A percentile compares a stretch with the other conserved stretches of the same genome.
phyloP scores from a whole-genome alignment of 2,797 vertebrate species.

The Bradypodion ventrale region DNA sequence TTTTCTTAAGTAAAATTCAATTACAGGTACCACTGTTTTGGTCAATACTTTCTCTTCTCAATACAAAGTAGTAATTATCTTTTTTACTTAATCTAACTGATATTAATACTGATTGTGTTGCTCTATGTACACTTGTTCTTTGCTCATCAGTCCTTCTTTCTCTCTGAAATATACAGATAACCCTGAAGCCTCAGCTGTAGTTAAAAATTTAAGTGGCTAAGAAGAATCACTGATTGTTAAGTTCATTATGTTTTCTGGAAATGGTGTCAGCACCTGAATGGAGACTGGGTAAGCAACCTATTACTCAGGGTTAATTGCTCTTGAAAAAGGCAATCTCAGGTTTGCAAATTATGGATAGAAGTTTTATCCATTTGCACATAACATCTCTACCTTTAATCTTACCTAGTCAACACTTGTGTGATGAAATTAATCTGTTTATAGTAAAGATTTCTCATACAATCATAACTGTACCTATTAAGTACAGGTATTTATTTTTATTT shows the following conservation, averaged over 20 bases:
- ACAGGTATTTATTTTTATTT: no score
- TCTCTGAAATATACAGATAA: conserved; percentile 38
- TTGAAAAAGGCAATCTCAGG: neutral
- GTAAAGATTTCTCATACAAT: conserved; percentile 24
- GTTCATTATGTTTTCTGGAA: conserved; percentile 51
- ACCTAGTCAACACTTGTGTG: neutral
- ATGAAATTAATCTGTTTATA: conserved; percentile 30
- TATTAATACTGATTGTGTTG: conserved; percentile 51
- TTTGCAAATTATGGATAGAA: conserved; percentile 37
- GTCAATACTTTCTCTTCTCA: conserved; percentile 47
- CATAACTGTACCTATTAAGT: neutral
- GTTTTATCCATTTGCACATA: conserved; percentile 30
- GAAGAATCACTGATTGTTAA: conserved; percentile 24
- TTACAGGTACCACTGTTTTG: conserved; percentile 27
- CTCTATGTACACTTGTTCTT: conserved; percentile 44
- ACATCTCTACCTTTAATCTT: conserved; percentile 15
- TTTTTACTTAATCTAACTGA: conserved; percentile 59
- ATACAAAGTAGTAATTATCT: conserved; percentile 56
- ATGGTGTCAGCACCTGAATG: conserved; percentile 15
- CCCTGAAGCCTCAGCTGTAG: rapidly evolving
- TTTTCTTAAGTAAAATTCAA: conserved; percentile 57
- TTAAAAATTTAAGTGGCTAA: conserved; percentile 30
- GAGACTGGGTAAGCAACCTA: conserved; percentile 27
- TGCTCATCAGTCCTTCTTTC: conserved; percentile 27
- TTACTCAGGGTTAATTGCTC: conserved; percentile 45